These are phyloP conservation scores for Drosophila sordidapex DNA, from an alignment of 2,888 invertebrate species.

Conservation along the genomic window DNA sequence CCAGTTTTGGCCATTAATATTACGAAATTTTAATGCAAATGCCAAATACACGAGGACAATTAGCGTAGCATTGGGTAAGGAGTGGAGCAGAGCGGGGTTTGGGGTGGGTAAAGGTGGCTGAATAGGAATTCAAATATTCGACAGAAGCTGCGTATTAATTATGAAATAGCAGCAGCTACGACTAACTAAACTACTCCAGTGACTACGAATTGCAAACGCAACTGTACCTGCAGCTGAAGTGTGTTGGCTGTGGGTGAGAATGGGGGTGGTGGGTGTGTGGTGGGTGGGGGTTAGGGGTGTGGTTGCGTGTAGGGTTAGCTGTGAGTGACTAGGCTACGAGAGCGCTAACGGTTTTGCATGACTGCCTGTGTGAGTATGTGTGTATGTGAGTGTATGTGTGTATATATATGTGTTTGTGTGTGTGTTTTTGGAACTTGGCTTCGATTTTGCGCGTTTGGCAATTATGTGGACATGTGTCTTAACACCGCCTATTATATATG, in stretches of 20 bases:
- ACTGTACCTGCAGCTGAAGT: slow-evolving; percentile 63
- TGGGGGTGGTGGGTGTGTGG: slow-evolving; percentile 1
- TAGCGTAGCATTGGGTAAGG: slow-evolving; percentile 48
- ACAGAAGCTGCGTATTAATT: slow-evolving; percentile 61
- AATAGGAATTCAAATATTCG: slow-evolving; percentile 55
- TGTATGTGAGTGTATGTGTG: slow-evolving; percentile 8
- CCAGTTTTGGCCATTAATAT: slow-evolving; percentile 58
- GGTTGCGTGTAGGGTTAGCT: slow-evolving; percentile 51
- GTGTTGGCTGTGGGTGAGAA: slow-evolving; percentile 3
- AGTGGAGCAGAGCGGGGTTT: background rate
- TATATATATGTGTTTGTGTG: slow-evolving; percentile 14
- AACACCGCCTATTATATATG: slow-evolving; percentile 63
- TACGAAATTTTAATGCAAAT: slow-evolving; percentile 71
- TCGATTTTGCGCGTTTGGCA: slow-evolving; percentile 80
- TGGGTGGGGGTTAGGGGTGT: slow-evolving; percentile 7
- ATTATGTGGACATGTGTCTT: slow-evolving; percentile 78
- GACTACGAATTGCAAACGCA: slow-evolving; percentile 69
- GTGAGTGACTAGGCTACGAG: slow-evolving; percentile 46
- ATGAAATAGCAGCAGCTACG: slow-evolving; percentile 53
- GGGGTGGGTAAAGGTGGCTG: slow-evolving; percentile 1
- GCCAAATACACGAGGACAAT: slow-evolving; percentile 48
- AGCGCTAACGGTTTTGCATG: slow-evolving; percentile 44
- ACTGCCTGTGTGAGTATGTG: slow-evolving; percentile 14
- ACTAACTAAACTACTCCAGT: slow-evolving; percentile 49
- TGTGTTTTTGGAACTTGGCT: slow-evolving; percentile 59